phyloP scores from a whole-genome alignment of 2,797 vertebrate species.

The Lindbergichthys nudifrons region DNA sequence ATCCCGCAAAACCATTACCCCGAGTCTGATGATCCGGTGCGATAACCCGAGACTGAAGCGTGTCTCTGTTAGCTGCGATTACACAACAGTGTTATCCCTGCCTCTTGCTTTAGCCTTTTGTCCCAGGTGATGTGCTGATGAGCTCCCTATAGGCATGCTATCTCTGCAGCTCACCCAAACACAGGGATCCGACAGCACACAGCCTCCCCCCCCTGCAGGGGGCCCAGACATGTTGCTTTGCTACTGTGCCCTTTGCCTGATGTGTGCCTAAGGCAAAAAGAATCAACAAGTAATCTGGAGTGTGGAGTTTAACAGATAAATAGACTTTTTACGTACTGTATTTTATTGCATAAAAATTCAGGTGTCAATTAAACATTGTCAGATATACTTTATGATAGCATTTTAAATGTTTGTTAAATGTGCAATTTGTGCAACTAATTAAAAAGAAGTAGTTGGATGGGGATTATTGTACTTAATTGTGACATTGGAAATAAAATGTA shows the following conservation, averaged over 20 bases:
- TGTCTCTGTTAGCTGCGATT: slow-evolving; percentile 61
- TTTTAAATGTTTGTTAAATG: too few relatives aligned
- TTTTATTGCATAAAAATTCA: neutral
- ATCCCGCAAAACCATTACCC: slow-evolving; percentile 56
- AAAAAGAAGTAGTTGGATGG: too few relatives aligned
- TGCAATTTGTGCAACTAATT: too few relatives aligned
- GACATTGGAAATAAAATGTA: too few relatives aligned
- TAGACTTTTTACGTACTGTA: neutral
- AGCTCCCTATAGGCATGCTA: slow-evolving; percentile 49
- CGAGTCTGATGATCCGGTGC: slow-evolving; percentile 40
- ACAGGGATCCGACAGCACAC: slow-evolving; percentile 45
- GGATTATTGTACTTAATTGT: too few relatives aligned
- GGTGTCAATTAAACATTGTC: too few relatives aligned
- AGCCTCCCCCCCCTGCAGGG: slow-evolving; percentile 39
- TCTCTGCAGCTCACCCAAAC: slow-evolving; percentile 34
- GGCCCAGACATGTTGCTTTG: slow-evolving; percentile 24
- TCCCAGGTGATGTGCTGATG: slow-evolving; percentile 62
- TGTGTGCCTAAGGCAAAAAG: slow-evolving; percentile 6
- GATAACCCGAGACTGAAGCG: slow-evolving; percentile 47
- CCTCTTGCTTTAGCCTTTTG: slow-evolving; percentile 57
- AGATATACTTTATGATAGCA: too few relatives aligned
- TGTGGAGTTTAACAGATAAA: neutral
- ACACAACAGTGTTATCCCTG: slow-evolving; percentile 57
- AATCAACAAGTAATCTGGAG: slow-evolving; percentile 28
- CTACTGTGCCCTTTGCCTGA: slow-evolving; percentile 12